Conservation (phyloP, 2,113 vertebrate genomes). For the Lota lota region DNA sequence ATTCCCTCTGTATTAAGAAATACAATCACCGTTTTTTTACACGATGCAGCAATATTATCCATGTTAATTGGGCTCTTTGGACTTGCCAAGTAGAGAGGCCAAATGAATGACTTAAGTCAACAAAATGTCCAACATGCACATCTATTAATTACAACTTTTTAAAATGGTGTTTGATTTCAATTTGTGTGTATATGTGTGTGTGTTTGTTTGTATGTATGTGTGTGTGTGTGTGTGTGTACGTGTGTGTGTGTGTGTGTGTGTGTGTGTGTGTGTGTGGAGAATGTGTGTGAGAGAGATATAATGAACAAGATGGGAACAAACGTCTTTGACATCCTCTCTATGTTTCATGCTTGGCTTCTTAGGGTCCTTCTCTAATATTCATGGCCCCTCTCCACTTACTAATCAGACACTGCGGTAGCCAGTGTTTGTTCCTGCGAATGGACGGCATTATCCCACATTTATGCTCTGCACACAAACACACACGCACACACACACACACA, state of each 20-base stretch:
- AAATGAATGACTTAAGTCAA: constrained; percentile 80
- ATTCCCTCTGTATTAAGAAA: constrained; percentile 80
- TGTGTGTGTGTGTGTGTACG: constrained; percentile 6
- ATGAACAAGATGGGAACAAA: constrained; percentile 69
- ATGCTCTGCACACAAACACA: constrained; percentile 4
- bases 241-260: constrained; percentile 21
- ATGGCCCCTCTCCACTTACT: constrained; percentile 50
- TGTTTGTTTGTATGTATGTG: constrained; percentile 16
- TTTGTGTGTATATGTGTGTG: constrained; percentile 13
- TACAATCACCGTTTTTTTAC: constrained; percentile 67
- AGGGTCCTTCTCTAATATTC: constrained; percentile 62
- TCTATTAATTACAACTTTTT: constrained; percentile 73
- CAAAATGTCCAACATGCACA: constrained; percentile 77
- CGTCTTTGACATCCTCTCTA: constrained; percentile 62
- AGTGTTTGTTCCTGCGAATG: constrained; percentile 53
- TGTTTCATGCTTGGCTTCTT: constrained; percentile 63
- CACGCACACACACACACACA: no score
- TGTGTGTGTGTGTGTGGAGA: constrained; percentile 22
- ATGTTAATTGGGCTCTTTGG: constrained; percentile 81
- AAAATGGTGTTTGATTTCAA: constrained; percentile 56
- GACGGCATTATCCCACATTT: constrained; percentile 32
- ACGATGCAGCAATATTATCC: constrained; percentile 73
- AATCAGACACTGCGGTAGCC: constrained; percentile 59
- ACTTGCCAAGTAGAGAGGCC: constrained; percentile 75
- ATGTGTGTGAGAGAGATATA: constrained; percentile 53